Conservation (phyloP, 2,888 invertebrate genomes). For the Clostera curtula region DNA sequence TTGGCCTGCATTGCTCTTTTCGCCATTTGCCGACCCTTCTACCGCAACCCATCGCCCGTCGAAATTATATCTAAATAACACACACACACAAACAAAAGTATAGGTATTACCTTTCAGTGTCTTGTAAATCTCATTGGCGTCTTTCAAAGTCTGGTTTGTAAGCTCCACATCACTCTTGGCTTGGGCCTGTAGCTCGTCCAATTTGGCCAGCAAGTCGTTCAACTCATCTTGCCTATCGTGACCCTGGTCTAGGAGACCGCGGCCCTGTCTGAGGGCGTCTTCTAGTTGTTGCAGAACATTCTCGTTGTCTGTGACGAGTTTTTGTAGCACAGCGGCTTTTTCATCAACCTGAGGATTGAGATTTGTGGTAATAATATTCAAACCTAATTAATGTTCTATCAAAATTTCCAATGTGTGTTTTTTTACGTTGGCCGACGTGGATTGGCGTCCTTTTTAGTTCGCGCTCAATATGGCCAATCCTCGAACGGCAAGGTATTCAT, state of each 20-base stretch:
- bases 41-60: too few relatives aligned
- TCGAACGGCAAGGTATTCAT: too few relatives aligned
- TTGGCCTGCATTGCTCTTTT: too few relatives aligned
- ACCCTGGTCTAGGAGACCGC: constrained; percentile 78
- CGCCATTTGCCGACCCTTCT: too few relatives aligned
- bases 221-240: constrained; percentile 80
- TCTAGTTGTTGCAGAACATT: constrained; percentile 76
- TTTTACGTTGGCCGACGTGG: too few relatives aligned
- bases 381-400: too few relatives aligned
- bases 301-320: constrained; percentile 71
- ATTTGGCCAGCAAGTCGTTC: constrained; percentile 85
- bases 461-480: too few relatives aligned
- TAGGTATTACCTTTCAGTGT: constrained; percentile 31
- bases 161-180: constrained; percentile 89
- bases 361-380: too few relatives aligned
- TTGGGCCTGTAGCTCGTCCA: constrained; percentile 83
- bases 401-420: too few relatives aligned
- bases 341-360: constrained; percentile 68
- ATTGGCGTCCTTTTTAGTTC: too few relatives aligned
- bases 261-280: constrained; percentile 78
- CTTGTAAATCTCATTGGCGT: constrained; percentile 37
- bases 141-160: constrained; percentile 77
- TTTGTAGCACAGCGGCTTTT: constrained; percentile 56
- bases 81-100: neutral
- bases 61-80: too few relatives aligned